phyloP scores from a whole-genome alignment of 2,113 vertebrate species.

The Aplodontia rufa region DNA sequence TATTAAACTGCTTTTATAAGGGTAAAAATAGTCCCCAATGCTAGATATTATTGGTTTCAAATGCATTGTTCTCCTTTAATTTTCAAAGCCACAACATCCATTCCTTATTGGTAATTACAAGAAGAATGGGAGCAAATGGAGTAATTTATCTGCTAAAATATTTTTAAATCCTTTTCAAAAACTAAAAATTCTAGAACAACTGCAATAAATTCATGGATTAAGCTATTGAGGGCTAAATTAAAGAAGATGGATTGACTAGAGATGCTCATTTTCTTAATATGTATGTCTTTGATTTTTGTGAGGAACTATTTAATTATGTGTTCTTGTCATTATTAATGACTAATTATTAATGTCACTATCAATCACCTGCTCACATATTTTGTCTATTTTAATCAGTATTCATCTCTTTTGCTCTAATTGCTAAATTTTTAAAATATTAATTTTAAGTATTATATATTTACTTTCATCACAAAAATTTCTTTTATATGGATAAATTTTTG shows the following conservation, averaged over 20 bases:
- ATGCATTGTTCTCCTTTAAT: neutral
- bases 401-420: constrained; percentile 4
- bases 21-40: neutral
- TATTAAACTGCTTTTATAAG: neutral
- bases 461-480: neutral
- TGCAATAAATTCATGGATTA: neutral
- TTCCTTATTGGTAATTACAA: neutral
- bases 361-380: neutral
- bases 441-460: neutral
- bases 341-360: neutral
- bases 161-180: neutral
- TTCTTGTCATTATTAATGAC: neutral
- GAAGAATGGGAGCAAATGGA: neutral
- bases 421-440: neutral
- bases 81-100: neutral
- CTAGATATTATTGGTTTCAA: neutral
- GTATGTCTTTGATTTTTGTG: neutral
- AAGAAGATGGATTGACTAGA: neutral
- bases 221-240: neutral
- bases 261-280: neutral
- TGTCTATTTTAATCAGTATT: neutral
- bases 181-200: neutral
- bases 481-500: neutral
- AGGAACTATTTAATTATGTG: neutral
- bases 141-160: neutral